Conservation (phyloP, 2,797 vertebrate genomes). For the Anniella stebbinsi region DNA sequence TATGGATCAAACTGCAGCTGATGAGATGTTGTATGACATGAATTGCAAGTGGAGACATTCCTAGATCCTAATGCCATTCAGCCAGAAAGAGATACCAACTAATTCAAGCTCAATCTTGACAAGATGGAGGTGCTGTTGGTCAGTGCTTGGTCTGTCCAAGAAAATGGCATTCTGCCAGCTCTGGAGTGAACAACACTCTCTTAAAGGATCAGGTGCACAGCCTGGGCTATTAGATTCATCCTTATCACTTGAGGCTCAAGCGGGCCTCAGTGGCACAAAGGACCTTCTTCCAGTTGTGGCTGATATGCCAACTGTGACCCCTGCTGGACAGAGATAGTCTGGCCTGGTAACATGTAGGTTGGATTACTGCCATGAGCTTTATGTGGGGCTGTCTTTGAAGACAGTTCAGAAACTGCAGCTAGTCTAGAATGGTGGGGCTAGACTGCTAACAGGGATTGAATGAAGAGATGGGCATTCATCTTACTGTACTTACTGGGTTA, state of each 20-base stretch:
- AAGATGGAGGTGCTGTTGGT: neutral
- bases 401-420: neutral
- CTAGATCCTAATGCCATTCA: no score
- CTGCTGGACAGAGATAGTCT: no score
- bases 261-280: no score
- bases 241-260: no score
- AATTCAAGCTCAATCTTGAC: neutral
- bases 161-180: neutral
- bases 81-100: no score
- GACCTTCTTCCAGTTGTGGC: no score
- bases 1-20: no score
- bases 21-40: no score
- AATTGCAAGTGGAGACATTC: no score
- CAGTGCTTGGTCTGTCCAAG: neutral
- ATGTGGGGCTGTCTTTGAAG: neutral
- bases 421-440: neutral
- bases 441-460: neutral
- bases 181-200: neutral
- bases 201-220: neutral
- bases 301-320: no score
- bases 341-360: no score
- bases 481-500: neutral
- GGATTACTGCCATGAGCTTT: neutral
- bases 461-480: neutral
- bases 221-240: no score